Evolutionary conservation across 1,140 invertebrate species (phyloP).

Genomic region (Cyphomyrmex costatus): DNA sequence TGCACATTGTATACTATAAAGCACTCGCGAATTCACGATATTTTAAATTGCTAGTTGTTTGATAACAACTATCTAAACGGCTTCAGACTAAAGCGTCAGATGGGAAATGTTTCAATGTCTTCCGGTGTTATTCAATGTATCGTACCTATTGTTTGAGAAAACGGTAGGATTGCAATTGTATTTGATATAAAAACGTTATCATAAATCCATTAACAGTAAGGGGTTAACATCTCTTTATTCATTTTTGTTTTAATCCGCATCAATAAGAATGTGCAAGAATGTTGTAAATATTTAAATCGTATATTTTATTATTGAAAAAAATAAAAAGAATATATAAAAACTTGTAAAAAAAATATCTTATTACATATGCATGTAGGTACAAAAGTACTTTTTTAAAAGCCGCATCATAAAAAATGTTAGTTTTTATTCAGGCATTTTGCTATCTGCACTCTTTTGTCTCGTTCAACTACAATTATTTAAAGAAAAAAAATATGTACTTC

Average conservation of each 20-base stretch:
- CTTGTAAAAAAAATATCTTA: background rate
- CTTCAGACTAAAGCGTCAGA: slow-evolving; percentile 47
- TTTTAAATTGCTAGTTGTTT: slow-evolving; percentile 62
- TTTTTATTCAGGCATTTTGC: background rate
- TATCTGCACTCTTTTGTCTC: background rate
- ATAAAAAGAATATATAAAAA: background rate
- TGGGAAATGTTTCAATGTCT: slow-evolving; percentile 56
- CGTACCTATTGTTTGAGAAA: slow-evolving; percentile 51
- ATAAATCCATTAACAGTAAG: background rate
- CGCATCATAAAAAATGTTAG: background rate
- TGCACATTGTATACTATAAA: slow-evolving; percentile 27
- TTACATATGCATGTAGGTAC: background rate
- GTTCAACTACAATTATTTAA: background rate
- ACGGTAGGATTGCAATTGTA: background rate
- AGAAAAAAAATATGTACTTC: background rate
- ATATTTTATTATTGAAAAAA: background rate
- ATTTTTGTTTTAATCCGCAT: background rate
- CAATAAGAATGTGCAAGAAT: background rate
- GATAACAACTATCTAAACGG: slow-evolving; percentile 52
- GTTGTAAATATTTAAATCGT: background rate
- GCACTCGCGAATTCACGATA: slow-evolving; percentile 19
- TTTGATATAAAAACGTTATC: slow-evolving; percentile 6
- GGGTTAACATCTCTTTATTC: background rate
- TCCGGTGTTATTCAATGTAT: slow-evolving; percentile 62
- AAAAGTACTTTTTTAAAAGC: no score